Evolutionary conservation across 2,113 vertebrate genomes (phyloP).

Genomic region (Urocolius indicus): DNA sequence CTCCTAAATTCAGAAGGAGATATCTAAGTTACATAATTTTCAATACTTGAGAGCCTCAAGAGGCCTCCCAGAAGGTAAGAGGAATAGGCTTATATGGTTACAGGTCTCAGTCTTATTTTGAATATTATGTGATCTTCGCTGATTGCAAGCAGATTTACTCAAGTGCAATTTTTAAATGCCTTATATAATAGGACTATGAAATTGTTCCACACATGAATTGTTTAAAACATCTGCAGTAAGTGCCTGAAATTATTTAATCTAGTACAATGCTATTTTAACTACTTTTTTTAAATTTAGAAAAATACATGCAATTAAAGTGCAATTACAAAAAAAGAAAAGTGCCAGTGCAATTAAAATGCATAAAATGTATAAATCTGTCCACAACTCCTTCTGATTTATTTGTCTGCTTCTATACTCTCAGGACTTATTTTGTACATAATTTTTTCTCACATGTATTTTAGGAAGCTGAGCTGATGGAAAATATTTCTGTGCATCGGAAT

Average conservation of each 20-base stretch:
- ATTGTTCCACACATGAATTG: slow-evolving; percentile 71
- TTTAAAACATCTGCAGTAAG: slow-evolving; percentile 63
- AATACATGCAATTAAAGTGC: slow-evolving; percentile 76
- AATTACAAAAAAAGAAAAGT: slow-evolving; percentile 77
- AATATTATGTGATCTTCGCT: neutral
- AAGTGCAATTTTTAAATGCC: slow-evolving; percentile 58
- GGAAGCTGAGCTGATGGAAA: neutral
- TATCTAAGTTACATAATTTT: neutral
- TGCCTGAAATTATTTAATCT: slow-evolving; percentile 58
- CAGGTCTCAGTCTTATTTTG: neutral
- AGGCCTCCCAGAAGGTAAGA: neutral
- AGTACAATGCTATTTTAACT: slow-evolving; percentile 68
- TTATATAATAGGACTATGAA: slow-evolving; percentile 68
- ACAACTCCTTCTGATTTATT: slow-evolving; percentile 14
- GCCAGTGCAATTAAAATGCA: slow-evolving; percentile 69
- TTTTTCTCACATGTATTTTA: slow-evolving; percentile 31
- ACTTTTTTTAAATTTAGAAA: slow-evolving; percentile 80
- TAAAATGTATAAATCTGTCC: slow-evolving; percentile 29
- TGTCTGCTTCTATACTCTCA: neutral
- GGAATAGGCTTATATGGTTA: neutral
- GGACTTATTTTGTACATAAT: neutral
- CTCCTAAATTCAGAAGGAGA: neutral
- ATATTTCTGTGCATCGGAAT: neutral
- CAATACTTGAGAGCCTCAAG: neutral
- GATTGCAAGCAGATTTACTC: slow-evolving; percentile 53